These are phyloP conservation scores for Dallia pectoralis DNA, from an alignment of 2,797 vertebrate genomes.

Conservation along the genomic window DNA sequence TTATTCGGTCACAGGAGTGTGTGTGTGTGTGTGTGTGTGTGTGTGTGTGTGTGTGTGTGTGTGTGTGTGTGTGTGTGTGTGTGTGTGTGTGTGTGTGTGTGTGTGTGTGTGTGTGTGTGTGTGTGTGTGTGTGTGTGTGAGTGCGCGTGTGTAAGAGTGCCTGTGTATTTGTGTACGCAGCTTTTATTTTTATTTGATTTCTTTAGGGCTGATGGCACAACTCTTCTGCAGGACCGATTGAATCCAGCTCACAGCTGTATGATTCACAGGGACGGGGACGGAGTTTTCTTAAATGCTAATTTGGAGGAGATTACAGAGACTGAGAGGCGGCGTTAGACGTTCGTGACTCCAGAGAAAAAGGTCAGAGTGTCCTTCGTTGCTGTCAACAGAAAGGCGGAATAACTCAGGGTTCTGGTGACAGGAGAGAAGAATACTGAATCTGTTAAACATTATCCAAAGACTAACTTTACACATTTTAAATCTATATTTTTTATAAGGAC, in stretches of 20 bases:
- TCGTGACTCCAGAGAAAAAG: not conserved
- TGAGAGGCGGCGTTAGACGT: too few relatives aligned
- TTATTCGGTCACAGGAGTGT: conserved; percentile 8
- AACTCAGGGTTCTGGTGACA: not conserved
- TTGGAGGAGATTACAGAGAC: not conserved
- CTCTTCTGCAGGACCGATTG: too few relatives aligned
- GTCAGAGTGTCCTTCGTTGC: not conserved
- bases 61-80: too few relatives aligned
- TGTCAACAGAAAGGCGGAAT: not conserved
- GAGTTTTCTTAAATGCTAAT: not conserved
- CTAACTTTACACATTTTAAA: not conserved
- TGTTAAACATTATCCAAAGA: not conserved
- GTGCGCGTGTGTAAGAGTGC: not conserved
- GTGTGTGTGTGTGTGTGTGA: too few relatives aligned
- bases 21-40: conserved; percentile 3
- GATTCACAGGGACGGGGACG: not conserved
- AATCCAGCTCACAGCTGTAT: not conserved
- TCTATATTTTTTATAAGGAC: not conserved
- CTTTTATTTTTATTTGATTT: not conserved
- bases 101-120: too few relatives aligned
- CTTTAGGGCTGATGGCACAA: too few relatives aligned
- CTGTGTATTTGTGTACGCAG: not conserved
- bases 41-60: not conserved
- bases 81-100: too few relatives aligned
- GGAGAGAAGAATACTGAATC: not conserved